These are phyloP conservation scores for Phymatocera aterrima DNA, from an alignment of 2,888 invertebrate genomes.

Conservation along the genomic window DNA sequence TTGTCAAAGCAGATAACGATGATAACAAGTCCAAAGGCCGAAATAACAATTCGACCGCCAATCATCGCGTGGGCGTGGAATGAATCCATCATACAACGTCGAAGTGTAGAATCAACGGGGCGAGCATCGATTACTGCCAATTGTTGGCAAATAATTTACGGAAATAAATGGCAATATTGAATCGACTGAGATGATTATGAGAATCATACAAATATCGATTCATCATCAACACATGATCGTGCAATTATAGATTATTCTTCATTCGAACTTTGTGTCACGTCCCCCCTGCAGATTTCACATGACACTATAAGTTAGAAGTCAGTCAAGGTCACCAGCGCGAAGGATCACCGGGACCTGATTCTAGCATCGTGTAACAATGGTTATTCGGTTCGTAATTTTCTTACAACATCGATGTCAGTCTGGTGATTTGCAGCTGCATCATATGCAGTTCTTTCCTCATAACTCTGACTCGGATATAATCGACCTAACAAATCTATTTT, in stretches of 20 bases:
- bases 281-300: conserved; percentile 11
- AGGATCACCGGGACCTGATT: background rate
- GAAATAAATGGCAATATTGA: background rate
- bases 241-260: background rate
- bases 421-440: background rate
- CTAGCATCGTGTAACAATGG: background rate
- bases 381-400: background rate
- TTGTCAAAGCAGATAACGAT: no score
- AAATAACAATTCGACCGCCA: no score
- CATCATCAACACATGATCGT: background rate
- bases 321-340: conserved; percentile 63
- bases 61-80: no score
- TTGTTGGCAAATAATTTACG: no score
- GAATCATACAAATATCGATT: background rate
- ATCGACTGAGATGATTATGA: background rate
- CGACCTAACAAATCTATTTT: background rate
- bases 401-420: background rate
- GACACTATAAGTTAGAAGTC: conserved; percentile 58
- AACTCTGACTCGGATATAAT: background rate
- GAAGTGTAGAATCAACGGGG: background rate
- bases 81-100: background rate
- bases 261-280: background rate
- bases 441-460: background rate
- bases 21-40: no score
- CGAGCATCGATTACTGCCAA: background rate